Base-by-base conservation (phyloP, 2,113 vertebrate genomes). In the Cercocebus atys region DNA sequence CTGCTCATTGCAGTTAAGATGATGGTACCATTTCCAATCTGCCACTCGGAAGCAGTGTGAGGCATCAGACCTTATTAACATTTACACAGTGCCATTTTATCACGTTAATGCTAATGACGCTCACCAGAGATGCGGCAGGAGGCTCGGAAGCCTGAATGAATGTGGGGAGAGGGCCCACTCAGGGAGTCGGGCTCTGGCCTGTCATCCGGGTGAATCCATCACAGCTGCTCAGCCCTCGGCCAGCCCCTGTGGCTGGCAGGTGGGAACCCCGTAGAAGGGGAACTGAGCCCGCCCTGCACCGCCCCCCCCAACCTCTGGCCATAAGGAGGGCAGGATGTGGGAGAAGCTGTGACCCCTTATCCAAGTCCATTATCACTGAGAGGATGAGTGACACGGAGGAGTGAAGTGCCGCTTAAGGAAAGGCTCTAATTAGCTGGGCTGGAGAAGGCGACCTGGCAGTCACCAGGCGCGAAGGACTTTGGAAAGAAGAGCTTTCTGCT, bases 281-380 rank as follows among this genome's bases (percentile, higher is more conserved):
- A 43, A 76, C 61, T 57, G 73, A 79, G 80, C 52, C 59, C 0
- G 3, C 6, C 84, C 92, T 9, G 1, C 50, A 84, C 78, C 59
- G 23, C 92, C 11, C 0, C 45, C 45, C 84, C 72, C 30, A 12
- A 64, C 61, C 61, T 64, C 61, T 32, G 18, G 27, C 75, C 0
- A 13, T 82, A 52, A 84, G 93, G 94, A 93, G 18, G 50, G 84
- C 79, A 97, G 75, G 96, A 94, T 76, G 94, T 90, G 95, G 88
- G 38, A 91, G 88, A 95, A 43, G 88, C 97, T 96, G 96, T 96
- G 97, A 97, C 95, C 97, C 89, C 97, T 98, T 96, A 97, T 98
- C 81, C 94, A 73, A 93, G 97, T 78, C 96, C 93, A 95, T 97
- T 95, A 95, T 95, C 97, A 72, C 85, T 2, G 2, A 18, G 87